Evolutionary conservation across 2,797 vertebrate genomes (phyloP), one percentile per base, ranked within the genome.

Genomic region (Hydrolagus colliei): DNA sequence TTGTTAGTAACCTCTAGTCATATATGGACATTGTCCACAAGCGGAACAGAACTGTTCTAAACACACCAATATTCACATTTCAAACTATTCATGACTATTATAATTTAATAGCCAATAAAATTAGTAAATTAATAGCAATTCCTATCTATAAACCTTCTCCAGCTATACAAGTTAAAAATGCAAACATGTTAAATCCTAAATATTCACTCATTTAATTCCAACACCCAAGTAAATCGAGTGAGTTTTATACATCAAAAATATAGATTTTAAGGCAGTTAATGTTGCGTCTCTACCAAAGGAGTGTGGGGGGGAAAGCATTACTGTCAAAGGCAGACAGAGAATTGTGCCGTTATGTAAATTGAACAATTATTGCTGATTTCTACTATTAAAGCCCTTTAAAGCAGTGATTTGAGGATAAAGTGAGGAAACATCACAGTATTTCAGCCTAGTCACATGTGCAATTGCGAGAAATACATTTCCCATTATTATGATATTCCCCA

Each of bases 291-390:
- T 7, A 12, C 10, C 13, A 4, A 20, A 5, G 61, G 61, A 9
- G 16, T 12, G 1, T 8, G 41, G 35, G 27, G 73, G 18, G 14
- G 11, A 77, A 41, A 61, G 9, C 75, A 18, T 20, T 61, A 9
- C 75, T 77, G 9, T 61, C 16, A 11, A 41, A 77, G 52, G 52
- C 52, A 61, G 52, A 20, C 18, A 20, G 75, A 77, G 20, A 52
- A 77, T 61, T 77, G 41, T 77, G 75, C 52, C 11, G 20, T 77
- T 76, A 52, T 52, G 4, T 77, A 77, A 77, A 22, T 59, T 77
- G 75, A 52, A 20, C 4, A 77, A 77, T 77, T 59, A 59, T 59
- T 77, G 75, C 52, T 77, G 18, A 59, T 77, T 77, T 77, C 74
- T 76, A 59, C 41, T 7, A 59, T 74, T 52, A n/a, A 61, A 61